Base-by-base conservation (phyloP, 2,113 vertebrate genomes). In the Grantiella picta region DNA sequence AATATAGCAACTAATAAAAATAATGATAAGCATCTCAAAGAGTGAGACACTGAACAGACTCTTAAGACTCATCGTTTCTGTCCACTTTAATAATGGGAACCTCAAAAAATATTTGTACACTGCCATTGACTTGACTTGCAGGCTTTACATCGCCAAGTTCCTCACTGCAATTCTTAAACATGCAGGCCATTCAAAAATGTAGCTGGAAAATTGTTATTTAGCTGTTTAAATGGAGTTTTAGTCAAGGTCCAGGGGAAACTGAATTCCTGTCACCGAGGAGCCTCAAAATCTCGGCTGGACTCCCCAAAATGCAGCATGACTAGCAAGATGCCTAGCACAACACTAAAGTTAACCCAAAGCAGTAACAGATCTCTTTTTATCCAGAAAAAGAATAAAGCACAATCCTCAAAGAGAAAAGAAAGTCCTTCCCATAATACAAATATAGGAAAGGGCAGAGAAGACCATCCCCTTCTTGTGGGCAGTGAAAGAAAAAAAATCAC, bases 1-100 rank as follows among this genome's bases (percentile, higher is more conserved):
- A 86, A 86, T 78, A 24, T 49, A 90, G 83, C 76, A 81, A 73
- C n/a, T 49, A 61, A 81, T 89, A 71, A 90, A 94, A 94, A 82
- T 45, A 75, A 50, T 2, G 3, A 35, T 73, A 93, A 78, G 44
- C 15, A 88, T 81, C 76, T 90, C 28, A 12, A 73, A 82, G 52
- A 57, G 11, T 15, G 24, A 90, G 83, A 77, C 14, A 35, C 24
- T 40, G 33, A 52, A 45, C 29, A 71, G 60, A 86, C 35, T 81
- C 35, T 16, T 23, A 71, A 91, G 52, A 63, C 22, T 86, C 33
- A 23, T 21, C 47, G 36, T n/a, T 92, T 85, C 64, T 63, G 22
- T 78, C 21, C 35, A 25, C 12, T 87, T 92, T 35, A 87, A n/a
- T 42, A 87, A 33, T 1, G 63, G 24, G 14, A 38, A 56, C n/a